Percentiles rank a stretch among this genome's conserved stretches.
These are phyloP conservation scores for Rhincodon typus DNA, from an alignment of 2,797 vertebrate genomes.

Conservation along the genomic window DNA sequence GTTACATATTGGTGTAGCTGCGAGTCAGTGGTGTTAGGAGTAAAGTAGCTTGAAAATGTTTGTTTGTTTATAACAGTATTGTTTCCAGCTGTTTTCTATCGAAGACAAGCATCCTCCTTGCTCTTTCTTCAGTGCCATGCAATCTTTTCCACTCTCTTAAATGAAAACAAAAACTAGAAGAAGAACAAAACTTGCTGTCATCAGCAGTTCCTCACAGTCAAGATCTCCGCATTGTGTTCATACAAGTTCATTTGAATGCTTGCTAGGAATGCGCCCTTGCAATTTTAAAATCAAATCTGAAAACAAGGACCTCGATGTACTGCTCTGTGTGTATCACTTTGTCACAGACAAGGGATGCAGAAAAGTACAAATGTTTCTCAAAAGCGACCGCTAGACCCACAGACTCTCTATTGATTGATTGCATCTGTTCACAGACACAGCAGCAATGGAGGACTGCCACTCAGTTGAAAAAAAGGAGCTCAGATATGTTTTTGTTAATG, in stretches of 20 bases:
- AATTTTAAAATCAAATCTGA: neutral
- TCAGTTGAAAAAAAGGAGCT: neutral
- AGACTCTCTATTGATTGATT: neutral
- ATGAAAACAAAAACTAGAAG: neutral
- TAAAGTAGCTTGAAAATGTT: no score
- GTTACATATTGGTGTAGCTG: no score
- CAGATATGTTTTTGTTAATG: neutral
- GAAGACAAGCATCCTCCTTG: neutral
- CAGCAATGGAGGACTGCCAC: neutral
- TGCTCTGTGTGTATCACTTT: neutral
- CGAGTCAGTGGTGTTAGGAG: no score
- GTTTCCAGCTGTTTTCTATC: no score
- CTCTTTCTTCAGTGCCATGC: neutral
- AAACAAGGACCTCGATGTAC: neutral
- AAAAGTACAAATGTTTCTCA: neutral
- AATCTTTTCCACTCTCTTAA: neutral
- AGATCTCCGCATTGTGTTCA: neutral
- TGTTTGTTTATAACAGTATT: no score
- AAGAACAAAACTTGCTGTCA: neutral
- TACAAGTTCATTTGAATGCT: neutral
- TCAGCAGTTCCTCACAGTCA: neutral
- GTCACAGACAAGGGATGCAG: no score
- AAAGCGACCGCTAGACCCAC: neutral
- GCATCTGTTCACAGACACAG: neutral
- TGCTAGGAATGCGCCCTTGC: no score